These are phyloP conservation scores for Burhinus oedicnemus DNA, from an alignment of 2,113 vertebrate genomes.

Conservation along the genomic window DNA sequence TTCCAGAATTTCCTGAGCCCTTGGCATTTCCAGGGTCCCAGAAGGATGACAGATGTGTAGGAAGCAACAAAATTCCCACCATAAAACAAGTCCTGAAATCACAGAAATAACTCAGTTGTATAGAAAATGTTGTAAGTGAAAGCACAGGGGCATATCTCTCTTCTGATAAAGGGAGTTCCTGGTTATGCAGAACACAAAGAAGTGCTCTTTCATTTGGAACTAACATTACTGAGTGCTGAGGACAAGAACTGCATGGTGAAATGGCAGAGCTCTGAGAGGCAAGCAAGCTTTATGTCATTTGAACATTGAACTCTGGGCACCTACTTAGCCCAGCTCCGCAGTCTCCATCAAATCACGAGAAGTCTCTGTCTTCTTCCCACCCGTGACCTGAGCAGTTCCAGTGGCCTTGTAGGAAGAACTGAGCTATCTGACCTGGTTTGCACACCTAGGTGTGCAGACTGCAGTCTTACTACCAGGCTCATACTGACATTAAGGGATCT, in stretches of 20 bases:
- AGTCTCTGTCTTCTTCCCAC: not conserved
- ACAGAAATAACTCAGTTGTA: not conserved
- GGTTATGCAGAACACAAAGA: not conserved
- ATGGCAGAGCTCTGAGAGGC: not conserved
- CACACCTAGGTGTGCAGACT: not conserved
- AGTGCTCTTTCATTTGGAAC: not conserved
- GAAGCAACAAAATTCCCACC: not conserved
- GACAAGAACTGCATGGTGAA: not conserved
- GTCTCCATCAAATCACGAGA: not conserved
- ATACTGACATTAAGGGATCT: not conserved
- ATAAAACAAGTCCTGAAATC: not conserved
- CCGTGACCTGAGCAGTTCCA: not conserved
- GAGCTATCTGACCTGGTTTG: not conserved
- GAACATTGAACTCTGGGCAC: not conserved
- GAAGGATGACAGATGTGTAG: not conserved
- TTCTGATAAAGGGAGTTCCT: not conserved
- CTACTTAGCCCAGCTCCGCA: rapidly evolving
- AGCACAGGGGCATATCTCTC: not conserved
- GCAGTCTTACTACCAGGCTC: not conserved
- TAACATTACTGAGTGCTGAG: not conserved
- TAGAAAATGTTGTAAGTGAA: not conserved
- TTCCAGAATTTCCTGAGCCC: not conserved
- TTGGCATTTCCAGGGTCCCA: not conserved
- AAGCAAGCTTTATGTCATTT: not conserved
- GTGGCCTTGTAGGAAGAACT: not conserved